Evolutionary conservation across 2,113 vertebrate genomes (phyloP), one percentile per base, ranked within the genome.

Genomic region (Dicrurus megarhynchus): DNA sequence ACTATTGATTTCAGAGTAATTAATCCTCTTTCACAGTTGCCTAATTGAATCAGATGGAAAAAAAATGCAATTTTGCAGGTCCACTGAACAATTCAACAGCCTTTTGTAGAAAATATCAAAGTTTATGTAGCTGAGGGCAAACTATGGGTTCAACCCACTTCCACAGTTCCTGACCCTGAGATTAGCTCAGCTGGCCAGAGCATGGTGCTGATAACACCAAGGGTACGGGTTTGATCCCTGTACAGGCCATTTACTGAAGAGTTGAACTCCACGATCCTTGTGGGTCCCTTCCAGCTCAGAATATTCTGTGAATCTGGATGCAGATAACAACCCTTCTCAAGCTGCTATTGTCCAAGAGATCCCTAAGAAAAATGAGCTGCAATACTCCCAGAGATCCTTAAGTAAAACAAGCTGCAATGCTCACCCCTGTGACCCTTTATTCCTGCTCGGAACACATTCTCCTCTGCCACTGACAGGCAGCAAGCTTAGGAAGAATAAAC

Each of bases 1-100:
- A 64, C 18, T 67, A 84, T 63, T 78, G 85, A 95, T 93, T 96
- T 77, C 68, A 56, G 68, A 32, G 39, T 33, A 90, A 88, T 85
- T 86, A 93, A 90, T 80, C 71, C 63, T 80, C 35, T 90, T 95
- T 96, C 86, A 84, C 50, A 67, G 39, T 16, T 88, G 35, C 55
- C 32, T 94, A 90, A 87, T 33, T 74, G 78, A 91, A 55, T 42
- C 42, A 69, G 75, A 65, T 60, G 35, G 16, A 41, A 63, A 74
- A 84, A 37, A 53, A 33, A 2, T 5, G 16, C 21, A 4, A 26
- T 90, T 88, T 83, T 80, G 22, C 39, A 47, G 49, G 30, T 53
- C 32, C 15, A 32, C 35, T 65, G 65, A 88, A 88, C 47, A 90
- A 81, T 37, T 52, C 39, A 84, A 70, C 11, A 33, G 35, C 9